These are phyloP conservation scores for Heliconius aoede DNA, from an alignment of 2,888 invertebrate genomes.

Conservation along the genomic window DNA sequence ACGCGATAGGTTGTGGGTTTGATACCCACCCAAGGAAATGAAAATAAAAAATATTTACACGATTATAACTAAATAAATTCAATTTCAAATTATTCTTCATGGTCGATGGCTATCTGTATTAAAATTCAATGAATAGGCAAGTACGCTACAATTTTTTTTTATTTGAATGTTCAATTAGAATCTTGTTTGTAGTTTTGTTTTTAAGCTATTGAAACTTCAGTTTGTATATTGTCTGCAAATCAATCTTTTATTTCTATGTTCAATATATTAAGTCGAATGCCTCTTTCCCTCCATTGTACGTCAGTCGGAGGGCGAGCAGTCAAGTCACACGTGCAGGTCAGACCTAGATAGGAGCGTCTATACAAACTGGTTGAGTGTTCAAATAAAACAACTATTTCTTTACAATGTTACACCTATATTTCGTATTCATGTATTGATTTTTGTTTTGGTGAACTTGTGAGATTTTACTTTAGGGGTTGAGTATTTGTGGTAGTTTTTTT, in stretches of 20 bases:
- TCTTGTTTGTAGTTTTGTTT: constrained; percentile 6
- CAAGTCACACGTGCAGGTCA: constrained; percentile 52
- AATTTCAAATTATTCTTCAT: neutral
- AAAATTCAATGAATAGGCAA: neutral
- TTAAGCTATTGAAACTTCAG: constrained; percentile 16
- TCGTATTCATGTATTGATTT: neutral
- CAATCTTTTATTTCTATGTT: constrained; percentile 21
- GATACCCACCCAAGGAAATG: too few species aligned
- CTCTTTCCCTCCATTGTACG: constrained; percentile 37
- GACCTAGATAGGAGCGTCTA: constrained; percentile 52
- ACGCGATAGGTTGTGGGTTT: too few species aligned
- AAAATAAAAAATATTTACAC: too few species aligned
- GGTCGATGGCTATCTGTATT: neutral
- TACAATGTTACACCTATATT: constrained; percentile 27
- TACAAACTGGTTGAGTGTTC: constrained; percentile 37
- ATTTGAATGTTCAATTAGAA: constrained; percentile 16
- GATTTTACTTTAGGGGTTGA: neutral
- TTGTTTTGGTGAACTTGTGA: neutral
- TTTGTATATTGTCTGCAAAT: constrained; percentile 23
- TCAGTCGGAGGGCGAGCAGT: constrained; percentile 32
- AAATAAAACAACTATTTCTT: constrained; percentile 36
- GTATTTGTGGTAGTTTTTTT: neutral
- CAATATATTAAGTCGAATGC: constrained; percentile 28
- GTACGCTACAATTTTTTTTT: neutral
- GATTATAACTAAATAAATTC: neutral